Evolutionary conservation across 2,113 vertebrate species (phyloP).

Genomic region (Malaclemys terrapin): DNA sequence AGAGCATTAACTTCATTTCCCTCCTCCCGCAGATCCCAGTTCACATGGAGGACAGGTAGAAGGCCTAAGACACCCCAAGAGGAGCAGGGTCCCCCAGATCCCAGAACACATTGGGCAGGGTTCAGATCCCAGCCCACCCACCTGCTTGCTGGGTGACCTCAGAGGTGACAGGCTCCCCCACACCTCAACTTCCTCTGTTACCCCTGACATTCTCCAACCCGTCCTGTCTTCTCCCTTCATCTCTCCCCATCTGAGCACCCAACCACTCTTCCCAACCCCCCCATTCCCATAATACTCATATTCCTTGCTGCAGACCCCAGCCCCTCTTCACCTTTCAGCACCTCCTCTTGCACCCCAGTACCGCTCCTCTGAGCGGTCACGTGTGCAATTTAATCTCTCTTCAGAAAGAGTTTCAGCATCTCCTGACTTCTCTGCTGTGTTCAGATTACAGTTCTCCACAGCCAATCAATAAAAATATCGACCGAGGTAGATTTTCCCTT

Average conservation of each 20-base stretch:
- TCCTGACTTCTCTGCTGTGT: background rate
- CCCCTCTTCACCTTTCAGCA: background rate
- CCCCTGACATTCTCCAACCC: background rate
- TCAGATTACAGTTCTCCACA: background rate
- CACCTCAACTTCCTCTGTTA: background rate
- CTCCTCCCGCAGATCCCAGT: no score
- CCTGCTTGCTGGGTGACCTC: background rate
- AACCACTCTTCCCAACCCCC: background rate
- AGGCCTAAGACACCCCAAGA: background rate
- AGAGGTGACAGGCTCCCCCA: background rate
- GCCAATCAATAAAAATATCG: background rate
- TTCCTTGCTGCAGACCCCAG: background rate
- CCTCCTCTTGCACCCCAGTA: background rate
- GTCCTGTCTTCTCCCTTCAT: no score
- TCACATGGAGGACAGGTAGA: no score
- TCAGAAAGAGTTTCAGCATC: background rate
- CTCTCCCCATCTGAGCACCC: background rate
- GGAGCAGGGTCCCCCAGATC: background rate
- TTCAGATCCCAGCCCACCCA: background rate
- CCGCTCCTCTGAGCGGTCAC: background rate
- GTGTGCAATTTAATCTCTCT: background rate
- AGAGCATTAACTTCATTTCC: background rate
- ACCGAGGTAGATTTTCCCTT: background rate
- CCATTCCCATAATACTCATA: background rate
- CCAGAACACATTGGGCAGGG: background rate